Base-by-base conservation (phyloP, 2,797 vertebrate species). In the Acanthopagrus latus region DNA sequence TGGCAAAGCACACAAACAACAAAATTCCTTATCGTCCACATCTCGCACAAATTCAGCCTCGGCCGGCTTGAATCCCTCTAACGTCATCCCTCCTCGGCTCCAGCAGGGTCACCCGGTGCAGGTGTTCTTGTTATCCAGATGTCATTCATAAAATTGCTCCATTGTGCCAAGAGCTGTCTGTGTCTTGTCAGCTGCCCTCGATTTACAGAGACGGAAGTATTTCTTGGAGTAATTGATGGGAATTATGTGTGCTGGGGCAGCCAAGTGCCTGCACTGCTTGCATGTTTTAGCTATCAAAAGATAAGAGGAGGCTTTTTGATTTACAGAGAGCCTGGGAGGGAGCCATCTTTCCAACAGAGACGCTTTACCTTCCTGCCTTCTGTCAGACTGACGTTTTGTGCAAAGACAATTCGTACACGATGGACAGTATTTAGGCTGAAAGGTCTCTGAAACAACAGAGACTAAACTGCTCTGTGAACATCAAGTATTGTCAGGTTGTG, bases 231-330 rank as follows among this genome's bases (percentile, higher is more conserved):
- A 92, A 92, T 86, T 83, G 90, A 91, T 92, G 89, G 82, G 89
- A 91, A 90, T 89, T 76, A 82, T 85, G 83, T 84, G 88, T 81
- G 65, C 88, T 76, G 50, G 29, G 29, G 29, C 29, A 33, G 88
- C 88, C 88, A 90, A 90, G 86, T 41, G 87, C 83, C 52, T 74
- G 67, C 51, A 7, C 82, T 69, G 87, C 83, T 81, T 77, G 90
- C 86, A 91, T 93, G 92, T 89, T 94, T 92, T 89, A 90, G 85
- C 88, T 84, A 92, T 92, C 91, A 91, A 47, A 70, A 90, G 91
- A 93, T 89, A 90, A 92, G 87, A 91, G 71, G 78, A 82, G 76
- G 33, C 50, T 71, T 81, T 55, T 79, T 86, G 89, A 92, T 90
- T 91, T 90, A 88, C 64, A 71, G 71, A 80, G 51, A 83, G 65